Evolutionary conservation across 2,113 vertebrate genomes (phyloP).

Genomic region (Channa argus): DNA sequence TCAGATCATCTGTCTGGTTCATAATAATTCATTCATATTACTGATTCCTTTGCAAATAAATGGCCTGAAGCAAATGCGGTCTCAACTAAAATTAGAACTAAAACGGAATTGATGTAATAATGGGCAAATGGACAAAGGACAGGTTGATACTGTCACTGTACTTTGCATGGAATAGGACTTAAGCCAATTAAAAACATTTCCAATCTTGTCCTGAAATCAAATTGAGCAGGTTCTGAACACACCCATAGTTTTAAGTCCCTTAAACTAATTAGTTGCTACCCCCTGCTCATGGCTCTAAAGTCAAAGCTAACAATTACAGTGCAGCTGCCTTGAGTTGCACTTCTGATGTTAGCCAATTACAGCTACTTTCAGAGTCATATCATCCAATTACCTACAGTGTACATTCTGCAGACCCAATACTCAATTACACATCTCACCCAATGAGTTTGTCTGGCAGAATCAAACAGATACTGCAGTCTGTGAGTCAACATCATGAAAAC

Average conservation of each 20-base stretch:
- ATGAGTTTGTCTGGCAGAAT: neutral
- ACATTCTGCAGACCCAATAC: slow-evolving; percentile 44
- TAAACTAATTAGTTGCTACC: slow-evolving; percentile 46
- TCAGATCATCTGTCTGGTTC: no score
- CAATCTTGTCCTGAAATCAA: slow-evolving; percentile 46
- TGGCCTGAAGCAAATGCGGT: no score
- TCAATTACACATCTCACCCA: slow-evolving; percentile 45
- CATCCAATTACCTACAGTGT: slow-evolving; percentile 49
- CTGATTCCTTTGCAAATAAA: no score
- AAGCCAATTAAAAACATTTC: slow-evolving; percentile 58
- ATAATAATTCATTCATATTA: no score
- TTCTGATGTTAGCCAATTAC: slow-evolving; percentile 61
- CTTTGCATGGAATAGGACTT: slow-evolving; percentile 17
- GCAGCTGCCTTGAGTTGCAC: slow-evolving; percentile 13
- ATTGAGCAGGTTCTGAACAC: slow-evolving; percentile 42
- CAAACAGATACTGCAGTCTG: slow-evolving; percentile 1
- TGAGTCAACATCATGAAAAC: slow-evolving; percentile 11
- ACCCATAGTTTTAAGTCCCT: slow-evolving; percentile 42
- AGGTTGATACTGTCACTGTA: neutral
- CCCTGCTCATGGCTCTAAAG: slow-evolving; percentile 37
- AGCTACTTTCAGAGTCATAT: slow-evolving; percentile 56
- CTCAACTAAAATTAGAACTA: no score
- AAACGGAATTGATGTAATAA: neutral
- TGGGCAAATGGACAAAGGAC: slow-evolving; percentile 9
- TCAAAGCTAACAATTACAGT: slow-evolving; percentile 54